Conservation (phyloP, 2,797 vertebrate species). For the Aeoliscus strigatus region DNA sequence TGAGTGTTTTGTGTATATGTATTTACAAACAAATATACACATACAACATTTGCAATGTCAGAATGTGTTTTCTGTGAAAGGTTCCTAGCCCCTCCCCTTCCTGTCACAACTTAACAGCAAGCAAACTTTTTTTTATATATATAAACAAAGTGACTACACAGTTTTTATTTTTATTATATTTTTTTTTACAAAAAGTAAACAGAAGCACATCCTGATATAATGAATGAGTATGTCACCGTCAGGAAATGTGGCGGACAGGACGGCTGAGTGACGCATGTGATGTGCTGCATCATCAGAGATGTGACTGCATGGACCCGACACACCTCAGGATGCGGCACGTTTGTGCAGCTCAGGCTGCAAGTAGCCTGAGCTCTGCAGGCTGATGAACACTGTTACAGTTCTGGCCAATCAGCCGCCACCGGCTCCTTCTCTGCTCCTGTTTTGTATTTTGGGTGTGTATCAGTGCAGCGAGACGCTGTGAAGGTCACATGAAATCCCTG, state of each 20-base stretch:
- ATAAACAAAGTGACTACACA: slow-evolving; percentile 65
- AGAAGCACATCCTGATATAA: slow-evolving; percentile 50
- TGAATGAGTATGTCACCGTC: slow-evolving; percentile 31
- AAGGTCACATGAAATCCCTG: slow-evolving; percentile 36
- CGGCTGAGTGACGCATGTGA: slow-evolving; percentile 30
- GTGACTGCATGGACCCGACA: slow-evolving; percentile 15
- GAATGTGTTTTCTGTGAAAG: slow-evolving; percentile 54
- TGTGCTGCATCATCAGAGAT: slow-evolving; percentile 27
- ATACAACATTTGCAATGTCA: slow-evolving; percentile 59
- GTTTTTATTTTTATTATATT: too few relatives aligned
- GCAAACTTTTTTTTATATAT: slow-evolving; percentile 34
- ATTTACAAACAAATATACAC: slow-evolving; percentile 81
- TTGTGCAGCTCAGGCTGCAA: slow-evolving; percentile 38
- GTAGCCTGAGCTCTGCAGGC: slow-evolving; percentile 22
- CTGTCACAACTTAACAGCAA: slow-evolving; percentile 50
- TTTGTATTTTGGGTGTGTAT: slow-evolving; percentile 21
- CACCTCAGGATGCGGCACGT: not conserved
- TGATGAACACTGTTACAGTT: slow-evolving; percentile 20
- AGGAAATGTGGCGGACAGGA: slow-evolving; percentile 57
- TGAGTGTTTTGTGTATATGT: slow-evolving; percentile 77
- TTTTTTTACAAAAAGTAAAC: slow-evolving; percentile 46
- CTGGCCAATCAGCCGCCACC: slow-evolving; percentile 22
- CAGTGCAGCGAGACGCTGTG: slow-evolving; percentile 24
- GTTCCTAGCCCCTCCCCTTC: slow-evolving; percentile 31
- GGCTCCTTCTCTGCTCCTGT: slow-evolving; percentile 17